phyloP scores from a whole-genome alignment of 2,113 vertebrate genomes.

The Porphyrio hochstetteri region DNA sequence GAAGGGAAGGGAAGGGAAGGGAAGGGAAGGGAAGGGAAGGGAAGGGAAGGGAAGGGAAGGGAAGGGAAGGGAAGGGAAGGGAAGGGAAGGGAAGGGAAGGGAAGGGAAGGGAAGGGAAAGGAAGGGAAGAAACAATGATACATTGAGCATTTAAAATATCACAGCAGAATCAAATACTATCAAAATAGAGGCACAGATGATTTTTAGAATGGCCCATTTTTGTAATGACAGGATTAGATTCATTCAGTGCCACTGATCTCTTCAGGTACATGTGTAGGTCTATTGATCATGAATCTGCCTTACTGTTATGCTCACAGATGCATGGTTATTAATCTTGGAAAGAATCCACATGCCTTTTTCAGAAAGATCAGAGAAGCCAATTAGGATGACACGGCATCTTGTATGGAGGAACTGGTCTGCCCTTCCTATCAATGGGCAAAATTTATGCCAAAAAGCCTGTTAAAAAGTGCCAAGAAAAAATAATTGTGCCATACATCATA shows the following conservation, averaged over 20 bases:
- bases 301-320: constrained; percentile 60
- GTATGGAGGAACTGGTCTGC: constrained; percentile 28
- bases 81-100: too few relatives aligned
- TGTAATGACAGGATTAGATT: constrained; percentile 53
- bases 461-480: not conserved
- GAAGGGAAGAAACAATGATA: not conserved
- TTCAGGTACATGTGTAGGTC: constrained; percentile 60
- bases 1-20: not conserved
- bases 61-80: too few relatives aligned
- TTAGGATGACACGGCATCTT: constrained; percentile 40
- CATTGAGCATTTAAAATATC: not conserved
- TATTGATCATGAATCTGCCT: constrained; percentile 62
- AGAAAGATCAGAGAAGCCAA: constrained; percentile 52
- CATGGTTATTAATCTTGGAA: constrained; percentile 67
- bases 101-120: too few relatives aligned
- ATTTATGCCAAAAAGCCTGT: not conserved
- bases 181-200: constrained; percentile 39
- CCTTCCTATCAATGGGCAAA: constrained; percentile 9
- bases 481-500: not conserved
- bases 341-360: constrained; percentile 37
- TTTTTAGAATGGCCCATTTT: constrained; percentile 34
- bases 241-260: constrained; percentile 51
- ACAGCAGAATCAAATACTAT: not conserved
- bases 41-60: not conserved
- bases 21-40: not conserved